Evolutionary conservation across 2,113 vertebrate species (phyloP).

Genomic region (Ardeotis arabs): DNA sequence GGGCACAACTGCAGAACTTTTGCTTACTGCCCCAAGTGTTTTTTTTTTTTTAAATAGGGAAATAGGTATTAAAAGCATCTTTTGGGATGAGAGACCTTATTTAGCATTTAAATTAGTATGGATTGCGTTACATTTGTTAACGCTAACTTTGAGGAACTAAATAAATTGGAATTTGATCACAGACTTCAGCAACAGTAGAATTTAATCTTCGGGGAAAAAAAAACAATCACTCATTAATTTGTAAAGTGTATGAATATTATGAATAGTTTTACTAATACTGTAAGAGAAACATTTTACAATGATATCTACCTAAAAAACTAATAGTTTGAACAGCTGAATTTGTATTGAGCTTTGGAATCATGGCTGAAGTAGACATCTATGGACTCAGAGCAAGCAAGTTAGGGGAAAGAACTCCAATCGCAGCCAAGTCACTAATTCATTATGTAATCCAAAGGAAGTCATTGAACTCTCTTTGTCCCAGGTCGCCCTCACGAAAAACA

Average conservation of each 20-base stretch:
- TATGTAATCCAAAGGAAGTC: slow-evolving; percentile 24
- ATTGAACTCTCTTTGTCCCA: slow-evolving; percentile 37
- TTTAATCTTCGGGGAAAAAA: neutral
- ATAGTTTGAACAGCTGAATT: neutral
- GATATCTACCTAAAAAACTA: neutral
- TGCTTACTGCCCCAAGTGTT: neutral
- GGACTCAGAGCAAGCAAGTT: neutral
- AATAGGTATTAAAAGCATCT: neutral
- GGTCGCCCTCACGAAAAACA: slow-evolving; percentile 24
- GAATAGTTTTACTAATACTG: neutral
- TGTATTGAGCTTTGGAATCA: neutral
- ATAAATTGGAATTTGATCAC: neutral
- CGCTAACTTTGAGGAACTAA: neutral
- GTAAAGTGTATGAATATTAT: neutral
- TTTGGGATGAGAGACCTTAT: neutral
- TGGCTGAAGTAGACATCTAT: neutral
- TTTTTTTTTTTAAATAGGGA: neutral
- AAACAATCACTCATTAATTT: neutral
- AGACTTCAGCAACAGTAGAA: neutral
- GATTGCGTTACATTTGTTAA: neutral
- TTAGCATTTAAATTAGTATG: neutral
- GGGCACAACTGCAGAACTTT: neutral
- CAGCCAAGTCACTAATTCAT: slow-evolving; percentile 15
- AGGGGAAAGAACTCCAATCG: neutral
- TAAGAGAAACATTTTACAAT: neutral